Evolutionary conservation across 2,113 vertebrate species (phyloP), one percentile per base, ranked within the genome.

Genomic region (Pelobates fuscus): DNA sequence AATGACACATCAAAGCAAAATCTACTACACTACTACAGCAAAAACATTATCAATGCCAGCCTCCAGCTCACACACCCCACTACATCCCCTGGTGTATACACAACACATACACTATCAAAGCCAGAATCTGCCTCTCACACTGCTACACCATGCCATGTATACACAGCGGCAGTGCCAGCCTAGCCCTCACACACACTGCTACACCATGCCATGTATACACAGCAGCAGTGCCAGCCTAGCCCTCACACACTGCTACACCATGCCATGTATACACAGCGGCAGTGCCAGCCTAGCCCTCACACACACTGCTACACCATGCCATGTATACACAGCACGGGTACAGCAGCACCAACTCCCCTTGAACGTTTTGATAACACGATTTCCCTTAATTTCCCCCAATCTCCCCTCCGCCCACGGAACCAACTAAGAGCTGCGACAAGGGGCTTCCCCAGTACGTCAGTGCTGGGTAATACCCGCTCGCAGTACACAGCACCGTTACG

Each of bases 401-500:
- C 8, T 65, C 37, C 30, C 29, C 49, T 71, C 59, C 71, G 10
- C 70, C 70, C 46, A 54, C 70, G 17, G 2, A 29, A 8, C 1
- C 2, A 18, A 5, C 49, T 7, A 6, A 2, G 17, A 17, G 7
- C 14, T 32, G 15, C 3, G 1, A 26, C 1, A 2, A 4, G 44
- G 71, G 71, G 60, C 61, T 73, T 73, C 71, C 71, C 71, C 71
- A 32, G 17, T 26, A 23, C 29, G 61, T 73, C 71, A 73, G 17
- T 14, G 1, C 44, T 14, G 44, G 44, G 44, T 18, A 49, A 17
- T 3, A 3, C 44, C 44, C 3, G 3, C 11, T 18, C 44, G 3
- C 44, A 1, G 44, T 4, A 14, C 44, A 49, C 11, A 1, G 44
- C 44, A 14, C 11, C 17, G 12, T 49, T 12, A 49, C 15, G 44